Conservation (phyloP, 2,113 vertebrate species). For the Ciconia stormi region DNA sequence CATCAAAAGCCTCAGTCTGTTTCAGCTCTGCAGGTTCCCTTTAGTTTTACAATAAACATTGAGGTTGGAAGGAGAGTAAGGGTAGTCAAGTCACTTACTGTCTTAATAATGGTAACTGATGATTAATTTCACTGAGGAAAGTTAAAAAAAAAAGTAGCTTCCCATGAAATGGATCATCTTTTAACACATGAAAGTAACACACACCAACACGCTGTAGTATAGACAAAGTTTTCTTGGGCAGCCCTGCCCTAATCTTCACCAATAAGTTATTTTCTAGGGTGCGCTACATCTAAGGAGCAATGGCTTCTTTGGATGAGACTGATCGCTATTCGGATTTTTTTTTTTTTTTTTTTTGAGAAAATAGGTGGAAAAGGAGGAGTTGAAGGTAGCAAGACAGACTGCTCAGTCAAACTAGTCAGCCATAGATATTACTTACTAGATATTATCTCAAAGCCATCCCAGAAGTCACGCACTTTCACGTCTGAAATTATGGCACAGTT, state of each 20-base stretch:
- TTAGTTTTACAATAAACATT: neutral
- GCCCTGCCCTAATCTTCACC: neutral
- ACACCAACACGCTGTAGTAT: neutral
- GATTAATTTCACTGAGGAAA: neutral
- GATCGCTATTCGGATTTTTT: neutral
- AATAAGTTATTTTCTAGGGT: neutral
- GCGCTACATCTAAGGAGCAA: neutral
- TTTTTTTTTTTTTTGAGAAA: neutral
- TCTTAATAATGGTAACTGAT: neutral
- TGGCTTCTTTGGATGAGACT: neutral
- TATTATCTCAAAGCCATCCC: slow-evolving; percentile 97
- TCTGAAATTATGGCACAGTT: slow-evolving; percentile 98
- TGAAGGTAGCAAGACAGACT: slow-evolving; percentile 10
- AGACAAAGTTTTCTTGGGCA: neutral
- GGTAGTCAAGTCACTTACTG: neutral
- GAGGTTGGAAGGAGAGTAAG: neutral
- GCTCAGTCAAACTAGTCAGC: slow-evolving; percentile 51
- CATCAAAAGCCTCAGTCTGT: neutral
- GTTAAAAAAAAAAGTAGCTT: neutral
- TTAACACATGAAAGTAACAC: neutral
- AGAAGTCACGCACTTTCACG: slow-evolving; percentile 98
- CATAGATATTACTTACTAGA: slow-evolving; percentile 80
- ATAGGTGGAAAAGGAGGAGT: neutral
- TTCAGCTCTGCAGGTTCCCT: neutral
- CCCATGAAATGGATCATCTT: neutral